A percentile compares a stretch with the other conserved stretches of the same genome.
These are phyloP conservation scores for Arenicola marina DNA, from an alignment of 2,888 invertebrate species.

Conservation along the genomic window DNA sequence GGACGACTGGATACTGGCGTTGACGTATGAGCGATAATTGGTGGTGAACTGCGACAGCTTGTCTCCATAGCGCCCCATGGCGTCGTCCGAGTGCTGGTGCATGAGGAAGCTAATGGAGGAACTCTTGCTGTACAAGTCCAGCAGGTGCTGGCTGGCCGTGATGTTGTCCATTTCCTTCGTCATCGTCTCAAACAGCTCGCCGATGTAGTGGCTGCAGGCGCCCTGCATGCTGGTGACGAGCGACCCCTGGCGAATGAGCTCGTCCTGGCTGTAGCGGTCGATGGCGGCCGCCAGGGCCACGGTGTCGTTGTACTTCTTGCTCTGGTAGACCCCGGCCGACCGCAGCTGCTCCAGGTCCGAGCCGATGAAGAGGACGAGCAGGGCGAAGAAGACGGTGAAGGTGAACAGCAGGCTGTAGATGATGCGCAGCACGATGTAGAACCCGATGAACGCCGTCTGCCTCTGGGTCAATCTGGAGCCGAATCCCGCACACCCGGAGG, in stretches of 20 bases:
- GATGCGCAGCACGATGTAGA: conserved; percentile 22
- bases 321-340: conserved; percentile 14
- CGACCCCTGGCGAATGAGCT: conserved; percentile 27
- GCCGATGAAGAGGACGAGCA: conserved; percentile 35
- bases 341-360: conserved; percentile 20
- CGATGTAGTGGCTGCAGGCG: conserved; percentile 34
- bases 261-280: conserved; percentile 16
- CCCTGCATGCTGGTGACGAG: conserved; percentile 33
- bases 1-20: conserved; percentile 12
- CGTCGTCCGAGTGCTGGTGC: conserved; percentile 13
- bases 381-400: conserved; percentile 31
- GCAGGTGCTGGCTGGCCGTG: conserved; percentile 22
- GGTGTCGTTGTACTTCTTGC: conserved; percentile 17
- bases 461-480: background rate
- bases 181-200: conserved; percentile 31
- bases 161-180: conserved; percentile 29
- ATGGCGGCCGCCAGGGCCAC: conserved; percentile 3
- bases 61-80: conserved; percentile 14
- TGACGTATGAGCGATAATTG: conserved; percentile 14
- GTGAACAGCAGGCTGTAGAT: conserved; percentile 27
- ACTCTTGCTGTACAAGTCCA: conserved; percentile 20
- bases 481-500: background rate
- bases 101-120: conserved; percentile 25
- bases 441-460: conserved; percentile 40
- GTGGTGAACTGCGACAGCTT: conserved; percentile 14